Evolutionary conservation across 2,888 invertebrate genomes (phyloP).

Genomic region (Junonia oenone): DNA sequence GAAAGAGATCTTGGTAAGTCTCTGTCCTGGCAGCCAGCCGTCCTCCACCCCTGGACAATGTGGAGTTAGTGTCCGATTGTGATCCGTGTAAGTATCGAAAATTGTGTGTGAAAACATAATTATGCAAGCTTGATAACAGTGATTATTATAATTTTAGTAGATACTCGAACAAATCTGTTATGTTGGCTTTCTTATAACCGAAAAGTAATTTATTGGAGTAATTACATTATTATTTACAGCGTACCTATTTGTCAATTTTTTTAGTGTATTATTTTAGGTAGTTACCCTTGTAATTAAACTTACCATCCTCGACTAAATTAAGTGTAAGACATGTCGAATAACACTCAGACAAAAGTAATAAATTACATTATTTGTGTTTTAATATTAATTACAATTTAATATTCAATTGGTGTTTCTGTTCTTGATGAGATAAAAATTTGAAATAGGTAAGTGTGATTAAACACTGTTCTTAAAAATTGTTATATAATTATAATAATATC

Average conservation of each 20-base stretch:
- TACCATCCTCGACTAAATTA: conserved; percentile 14
- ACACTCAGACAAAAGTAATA: conserved; percentile 12
- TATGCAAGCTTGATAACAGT: conserved; percentile 13
- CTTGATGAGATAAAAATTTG: background rate
- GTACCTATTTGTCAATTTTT: too few relatives aligned
- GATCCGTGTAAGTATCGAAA: conserved; percentile 33
- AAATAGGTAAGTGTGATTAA: background rate
- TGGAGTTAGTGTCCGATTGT: conserved; percentile 58
- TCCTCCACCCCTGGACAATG: conserved; percentile 71
- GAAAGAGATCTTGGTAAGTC: conserved; percentile 75
- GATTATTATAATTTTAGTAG: too few relatives aligned
- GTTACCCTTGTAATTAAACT: conserved; percentile 4
- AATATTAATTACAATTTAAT: background rate
- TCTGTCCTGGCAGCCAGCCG: conserved; percentile 77
- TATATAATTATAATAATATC: background rate
- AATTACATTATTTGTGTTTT: background rate
- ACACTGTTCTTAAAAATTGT: background rate
- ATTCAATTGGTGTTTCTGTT: background rate
- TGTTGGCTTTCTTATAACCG: background rate
- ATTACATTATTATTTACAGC: background rate
- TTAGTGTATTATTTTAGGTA: background rate
- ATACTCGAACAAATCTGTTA: background rate
- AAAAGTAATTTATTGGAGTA: background rate
- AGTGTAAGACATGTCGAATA: conserved; percentile 13
- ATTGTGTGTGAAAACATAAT: conserved; percentile 18